phyloP scores from a whole-genome alignment of 2,797 vertebrate species.

The Sus cebifrons region DNA sequence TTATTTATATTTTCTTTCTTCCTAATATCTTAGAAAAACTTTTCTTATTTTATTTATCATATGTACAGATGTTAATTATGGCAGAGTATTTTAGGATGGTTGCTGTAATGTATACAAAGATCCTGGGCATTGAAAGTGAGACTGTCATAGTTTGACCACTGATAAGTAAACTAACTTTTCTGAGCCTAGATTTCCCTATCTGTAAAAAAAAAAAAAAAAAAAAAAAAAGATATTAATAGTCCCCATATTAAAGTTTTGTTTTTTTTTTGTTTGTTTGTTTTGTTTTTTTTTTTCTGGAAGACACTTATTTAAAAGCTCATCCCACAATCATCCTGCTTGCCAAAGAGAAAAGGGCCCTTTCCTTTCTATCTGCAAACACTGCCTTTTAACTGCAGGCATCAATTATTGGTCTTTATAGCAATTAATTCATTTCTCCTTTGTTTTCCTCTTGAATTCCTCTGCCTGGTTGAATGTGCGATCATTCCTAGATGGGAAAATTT shows the following conservation, averaged over 20 bases:
- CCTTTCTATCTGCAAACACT: not conserved
- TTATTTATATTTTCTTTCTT: constrained; percentile 13
- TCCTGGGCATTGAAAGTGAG: not conserved
- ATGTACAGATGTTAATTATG: not conserved
- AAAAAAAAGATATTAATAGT: not conserved
- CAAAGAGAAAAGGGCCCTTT: not conserved
- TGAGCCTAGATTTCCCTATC: not conserved
- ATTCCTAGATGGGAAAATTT: not conserved
- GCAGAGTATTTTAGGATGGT: not conserved
- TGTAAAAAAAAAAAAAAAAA: not conserved
- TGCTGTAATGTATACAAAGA: not conserved
- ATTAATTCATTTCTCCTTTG: not conserved
- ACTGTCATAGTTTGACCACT: not conserved
- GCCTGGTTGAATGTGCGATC: not conserved
- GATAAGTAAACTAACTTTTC: not conserved
- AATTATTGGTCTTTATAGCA: not conserved
- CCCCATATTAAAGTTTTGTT: not conserved
- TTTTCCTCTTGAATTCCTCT: constrained; percentile 18
- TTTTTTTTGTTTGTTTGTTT: not conserved
- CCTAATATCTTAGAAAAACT: not conserved
- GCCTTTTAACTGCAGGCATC: not conserved
- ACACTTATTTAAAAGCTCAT: not conserved
- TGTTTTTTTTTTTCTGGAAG: not conserved
- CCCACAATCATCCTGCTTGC: not conserved
- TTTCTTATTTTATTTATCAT: not conserved